Base-by-base conservation (phyloP, 2,888 invertebrate species). In the Xylota segnis region DNA sequence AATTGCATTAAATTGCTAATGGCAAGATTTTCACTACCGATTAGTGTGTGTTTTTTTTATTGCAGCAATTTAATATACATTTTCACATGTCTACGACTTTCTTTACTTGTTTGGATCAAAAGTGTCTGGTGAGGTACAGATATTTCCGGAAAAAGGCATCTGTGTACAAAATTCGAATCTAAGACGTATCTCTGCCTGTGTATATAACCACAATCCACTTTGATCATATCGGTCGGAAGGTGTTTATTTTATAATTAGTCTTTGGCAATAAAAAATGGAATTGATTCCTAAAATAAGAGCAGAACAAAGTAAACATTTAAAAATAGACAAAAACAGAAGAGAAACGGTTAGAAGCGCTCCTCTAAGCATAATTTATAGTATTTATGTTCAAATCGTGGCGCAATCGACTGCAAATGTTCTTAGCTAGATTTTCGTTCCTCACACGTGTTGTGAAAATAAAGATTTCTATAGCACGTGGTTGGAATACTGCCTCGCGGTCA, bases 1-100 rank as follows among this genome's bases (percentile, higher is more conserved):
- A 29, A 54, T 54, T 29, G 54, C 54, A 27, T 14, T 27, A 27
- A 52, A 52, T 52, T 52, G 50, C 54, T 29, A 14, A 52, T 29
- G 27, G 52, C 27, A n/a, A 18, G 52, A 52, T 50, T 50, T 52
- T 52, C 50, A 27, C 50, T 27, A 52, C n/a, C 23, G 50, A 27
- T 52, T 52, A 52, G 5, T 27, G n/a, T n/a, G n/a, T 50, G 23
- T 23, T 10, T 10, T 52, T 52, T 27, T 23, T 16, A 45, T 45
- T 45, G 16, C 43, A 14, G 16, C 9, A 4, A 45, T 18, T 45
- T 45, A 45, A 45, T 43, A 5, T 43, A 43, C 0, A 18, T 47
- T 16, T 50, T 50, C 3, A 7, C 50, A 27, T 27, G 27, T 27
- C 50, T 52, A 18, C 50, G 23, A 52, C 16, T 52, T 52, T 27